phyloP scores from a whole-genome alignment of 2,797 vertebrate genomes.

The Philypnodon macrostomus region DNA sequence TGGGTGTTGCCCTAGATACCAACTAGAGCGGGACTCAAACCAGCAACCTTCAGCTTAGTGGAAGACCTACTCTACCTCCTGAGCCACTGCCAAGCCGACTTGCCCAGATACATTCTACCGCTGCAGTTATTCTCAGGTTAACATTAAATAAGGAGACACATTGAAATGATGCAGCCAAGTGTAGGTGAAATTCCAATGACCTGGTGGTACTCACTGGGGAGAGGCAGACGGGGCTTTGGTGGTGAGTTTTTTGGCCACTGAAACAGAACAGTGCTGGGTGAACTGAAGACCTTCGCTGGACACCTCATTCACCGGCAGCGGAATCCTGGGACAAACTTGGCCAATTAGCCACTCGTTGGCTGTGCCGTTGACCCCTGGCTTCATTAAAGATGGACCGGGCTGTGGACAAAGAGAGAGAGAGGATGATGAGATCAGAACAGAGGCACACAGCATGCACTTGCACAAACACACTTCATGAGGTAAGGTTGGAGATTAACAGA shows the following conservation, averaged over 20 bases:
- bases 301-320: constrained; percentile 75
- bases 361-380: constrained; percentile 69
- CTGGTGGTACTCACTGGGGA: constrained; percentile 63
- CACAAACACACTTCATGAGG: constrained; percentile 34
- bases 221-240: constrained; percentile 48
- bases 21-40: no score
- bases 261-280: constrained; percentile 63
- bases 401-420: constrained; percentile 20
- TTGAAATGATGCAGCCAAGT: no score
- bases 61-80: no score
- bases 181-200: constrained; percentile 45
- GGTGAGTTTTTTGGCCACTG: constrained; percentile 59
- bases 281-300: constrained; percentile 61
- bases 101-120: no score
- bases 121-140: no score
- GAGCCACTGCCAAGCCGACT: no score
- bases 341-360: constrained; percentile 78
- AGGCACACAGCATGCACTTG: constrained; percentile 27
- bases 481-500: constrained; percentile 60
- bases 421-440: constrained; percentile 36
- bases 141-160: no score
- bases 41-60: no score
- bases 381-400: constrained; percentile 73
- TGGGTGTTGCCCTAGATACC: no score
- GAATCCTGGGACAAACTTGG: constrained; percentile 71